Base-by-base conservation (phyloP, 2,888 invertebrate genomes). In the Acrobasis consociella region DNA sequence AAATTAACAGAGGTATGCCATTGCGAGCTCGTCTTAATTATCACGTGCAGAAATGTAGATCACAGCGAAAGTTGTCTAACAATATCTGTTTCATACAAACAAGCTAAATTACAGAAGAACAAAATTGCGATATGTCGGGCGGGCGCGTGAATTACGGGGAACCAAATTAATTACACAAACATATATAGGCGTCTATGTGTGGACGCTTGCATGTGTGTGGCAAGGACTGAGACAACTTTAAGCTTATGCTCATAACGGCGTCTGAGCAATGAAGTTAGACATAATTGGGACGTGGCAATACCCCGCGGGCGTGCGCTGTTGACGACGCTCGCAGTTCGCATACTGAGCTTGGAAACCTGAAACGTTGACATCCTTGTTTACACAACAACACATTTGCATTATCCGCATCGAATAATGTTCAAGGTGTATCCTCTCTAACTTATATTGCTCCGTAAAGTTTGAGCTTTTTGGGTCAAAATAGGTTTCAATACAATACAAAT, bases 251-350 rank as follows among this genome's bases (percentile, higher is more conserved):
- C 72, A 78, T 82, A 83, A 81, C 80, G 72, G 80, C 80, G 75
- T 78, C 76, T 76, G 78, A 80, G 82, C 81, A 87, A 89, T 83
- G 83, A 85, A 85, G 86, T 88, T 87, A 85, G 83, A 81, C 78
- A 85, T 89, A 89, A 89, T 87, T 87, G 86, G 85, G 83, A 82
- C 80, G 82, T 80, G 82, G 80, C 80, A 77, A 81, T 82, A 81
- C 82, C 85, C 82, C 77, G 79, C 77, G 86, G 85, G 82, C 76
- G 72, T 76, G 71, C 72, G 72, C 70, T 67, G 69, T 75, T 86
- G 86, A 87, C 86, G 84, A 86, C 85, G 67, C 68, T 79, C 85
- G 72, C 82, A 79, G 77, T 80, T 82, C 78, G 87, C 85, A 87
- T 88, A 86, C 85, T 74, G 83, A 83, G 72, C 75, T 68, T 37